Percentiles rank a stretch among this genome's conserved stretches.
Conservation (phyloP, 2,888 invertebrate genomes). For the Lumbricus terrestris region DNA sequence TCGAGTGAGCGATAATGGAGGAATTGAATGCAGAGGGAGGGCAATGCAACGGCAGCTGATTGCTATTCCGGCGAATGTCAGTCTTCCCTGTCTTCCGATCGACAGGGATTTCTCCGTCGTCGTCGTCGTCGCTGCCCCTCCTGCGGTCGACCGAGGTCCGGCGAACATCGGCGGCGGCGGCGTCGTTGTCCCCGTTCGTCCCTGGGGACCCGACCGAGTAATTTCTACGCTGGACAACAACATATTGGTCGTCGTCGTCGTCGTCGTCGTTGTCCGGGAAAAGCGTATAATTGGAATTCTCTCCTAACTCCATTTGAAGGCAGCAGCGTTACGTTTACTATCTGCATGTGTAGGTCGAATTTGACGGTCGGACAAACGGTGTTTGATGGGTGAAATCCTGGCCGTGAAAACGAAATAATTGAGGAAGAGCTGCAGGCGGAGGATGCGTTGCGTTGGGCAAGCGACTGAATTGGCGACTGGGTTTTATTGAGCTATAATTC, state of each 20-base stretch:
- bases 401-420: not conserved
- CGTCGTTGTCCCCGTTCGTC: not conserved
- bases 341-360: conserved; percentile 3
- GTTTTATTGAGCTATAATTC: not conserved
- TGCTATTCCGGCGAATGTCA: not conserved
- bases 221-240: too few species aligned
- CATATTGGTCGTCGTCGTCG: not conserved
- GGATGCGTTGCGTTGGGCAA: not conserved
- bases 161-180: too few species aligned
- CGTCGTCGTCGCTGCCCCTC: not conserved
- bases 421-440: too few species aligned
- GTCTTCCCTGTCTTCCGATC: not conserved
- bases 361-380: not conserved
- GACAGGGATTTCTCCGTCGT: not conserved
- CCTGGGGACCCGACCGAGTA: not conserved
- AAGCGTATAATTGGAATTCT: not conserved
- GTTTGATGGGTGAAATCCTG: not conserved
- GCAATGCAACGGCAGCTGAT: not conserved
- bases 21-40: not conserved
- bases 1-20: not conserved
- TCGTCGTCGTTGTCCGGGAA: not conserved
- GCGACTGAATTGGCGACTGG: not conserved
- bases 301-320: not conserved
- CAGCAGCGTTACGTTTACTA: too few species aligned
- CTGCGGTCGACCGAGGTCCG: not conserved